Conservation (phyloP, 1,140 invertebrate species). For the Drosophila teissieri region DNA sequence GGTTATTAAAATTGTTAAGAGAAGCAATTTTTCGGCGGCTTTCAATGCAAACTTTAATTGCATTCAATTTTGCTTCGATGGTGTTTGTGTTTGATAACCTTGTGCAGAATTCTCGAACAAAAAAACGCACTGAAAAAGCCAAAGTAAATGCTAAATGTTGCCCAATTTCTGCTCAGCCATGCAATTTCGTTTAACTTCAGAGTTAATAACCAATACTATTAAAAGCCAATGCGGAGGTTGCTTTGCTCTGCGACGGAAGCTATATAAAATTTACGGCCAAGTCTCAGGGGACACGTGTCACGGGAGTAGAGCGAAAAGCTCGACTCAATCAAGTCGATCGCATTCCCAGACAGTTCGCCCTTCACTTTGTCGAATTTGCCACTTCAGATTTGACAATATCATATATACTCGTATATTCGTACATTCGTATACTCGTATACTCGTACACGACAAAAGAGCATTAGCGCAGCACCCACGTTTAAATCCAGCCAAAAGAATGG, state of each 20-base stretch:
- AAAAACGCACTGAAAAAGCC: conserved; percentile 33
- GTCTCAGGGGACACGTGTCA: conserved; percentile 37
- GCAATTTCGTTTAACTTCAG: conserved; percentile 40
- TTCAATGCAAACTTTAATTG: conserved; percentile 79
- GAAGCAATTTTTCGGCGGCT: conserved; percentile 58
- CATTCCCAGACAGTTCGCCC: conserved; percentile 65
- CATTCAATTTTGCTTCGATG: conserved; percentile 57
- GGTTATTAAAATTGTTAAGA: conserved; percentile 71
- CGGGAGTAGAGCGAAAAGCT: conserved; percentile 12
- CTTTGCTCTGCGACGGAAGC: conserved; percentile 27
- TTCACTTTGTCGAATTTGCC: conserved; percentile 64
- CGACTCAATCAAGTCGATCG: conserved; percentile 43
- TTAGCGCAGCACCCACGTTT: conserved; percentile 28
- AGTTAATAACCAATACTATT: conserved; percentile 45
- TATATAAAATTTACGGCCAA: conserved; percentile 16
- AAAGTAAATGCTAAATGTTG: conserved; percentile 77
- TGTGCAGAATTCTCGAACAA: conserved; percentile 70
- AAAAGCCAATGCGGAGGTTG: conserved; percentile 12
- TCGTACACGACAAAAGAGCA: conserved; percentile 20
- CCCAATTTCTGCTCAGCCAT: conserved; percentile 60
- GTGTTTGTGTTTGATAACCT: conserved; percentile 69
- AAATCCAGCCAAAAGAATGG: conserved; percentile 50
- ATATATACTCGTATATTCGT: conserved; percentile 26
- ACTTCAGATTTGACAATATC: conserved; percentile 58
- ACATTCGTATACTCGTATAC: conserved; percentile 14